Evolutionary conservation across 2,888 invertebrate species (phyloP), one percentile per base, ranked within the genome.

Genomic region (Clostera curtula): DNA sequence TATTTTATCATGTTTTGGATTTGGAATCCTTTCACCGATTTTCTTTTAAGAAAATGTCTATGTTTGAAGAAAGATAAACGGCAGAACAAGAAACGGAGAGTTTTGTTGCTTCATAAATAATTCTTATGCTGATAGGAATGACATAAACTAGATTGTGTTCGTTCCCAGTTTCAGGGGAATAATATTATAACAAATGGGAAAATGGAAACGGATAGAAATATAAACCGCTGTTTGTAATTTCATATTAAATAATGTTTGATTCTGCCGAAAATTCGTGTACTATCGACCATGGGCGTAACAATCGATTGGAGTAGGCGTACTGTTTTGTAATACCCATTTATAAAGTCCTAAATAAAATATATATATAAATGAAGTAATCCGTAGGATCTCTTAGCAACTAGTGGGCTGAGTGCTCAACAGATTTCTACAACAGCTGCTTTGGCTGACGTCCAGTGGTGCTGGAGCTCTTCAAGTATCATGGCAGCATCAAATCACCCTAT

Each of bases 361-460:
- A 45, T 40, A 41, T 50, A 45, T 59, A 67, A 65, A 64, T 56
- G 57, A 63, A 69, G 39, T n/a, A n/a, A 55, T 62, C 55, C 59
- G 51, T 65, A 60, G 56, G 66, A 57, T 61, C 49, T 61, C 70
- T 69, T 74, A 70, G 76, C 79, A 77, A 76, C 79, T 74, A 70
- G 77, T 75, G 72, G 73, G 66, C 53, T 51, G 64, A 66, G 48
- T 55, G 56, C 64, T 72, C 70, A 69, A 71, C 73, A 70, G 73
- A 79, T 76, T 74, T 63, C 51, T 63, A 62, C 61, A 70, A 70
- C 74, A 74, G 74, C 72, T 72, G 75, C 73, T 67, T 50, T 41
- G 38, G 29, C 27, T 19, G 27, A 28, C 39, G 43, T 38, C 68
- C 69, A 72, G 44, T 34, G 31, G 43, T 45, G 24, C 24, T 26